phyloP scores from a whole-genome alignment of 2,888 invertebrate genomes.

The Mermis nigrescens region DNA sequence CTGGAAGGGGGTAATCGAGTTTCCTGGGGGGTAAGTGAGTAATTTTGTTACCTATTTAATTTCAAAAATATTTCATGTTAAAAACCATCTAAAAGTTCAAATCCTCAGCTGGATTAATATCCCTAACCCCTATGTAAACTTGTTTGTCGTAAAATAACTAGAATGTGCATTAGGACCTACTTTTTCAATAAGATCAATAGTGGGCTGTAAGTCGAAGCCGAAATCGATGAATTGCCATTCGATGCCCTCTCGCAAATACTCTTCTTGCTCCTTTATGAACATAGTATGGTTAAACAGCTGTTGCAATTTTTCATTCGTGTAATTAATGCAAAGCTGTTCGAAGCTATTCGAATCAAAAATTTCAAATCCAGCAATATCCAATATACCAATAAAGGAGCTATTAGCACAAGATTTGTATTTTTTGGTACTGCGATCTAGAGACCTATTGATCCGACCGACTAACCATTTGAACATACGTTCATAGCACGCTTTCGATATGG shows the following conservation, averaged over 20 bases:
- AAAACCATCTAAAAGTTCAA: no score
- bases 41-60: no score
- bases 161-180: no score
- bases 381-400: conserved; percentile 94
- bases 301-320: conserved; percentile 97
- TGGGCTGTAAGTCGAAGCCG: conserved; percentile 92
- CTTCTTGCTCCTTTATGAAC: conserved; percentile 98
- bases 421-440: conserved; percentile 74
- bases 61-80: no score
- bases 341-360: conserved; percentile 96
- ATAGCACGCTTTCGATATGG: conserved; percentile 94
- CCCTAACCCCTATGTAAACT: no score
- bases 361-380: conserved; percentile 99
- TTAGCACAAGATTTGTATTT: conserved; percentile 50
- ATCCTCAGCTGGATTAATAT: no score
- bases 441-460: conserved; percentile 86
- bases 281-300: conserved; percentile 99
- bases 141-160: no score
- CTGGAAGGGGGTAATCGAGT: no score
- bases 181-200: conserved; percentile 95
- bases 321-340: conserved; percentile 96
- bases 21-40: no score
- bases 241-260: conserved; percentile 95
- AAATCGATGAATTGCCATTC: conserved; percentile 99
- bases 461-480: conserved; percentile 98